Conservation (phyloP, 2,113 vertebrate genomes). For the Gambusia holbrooki region DNA sequence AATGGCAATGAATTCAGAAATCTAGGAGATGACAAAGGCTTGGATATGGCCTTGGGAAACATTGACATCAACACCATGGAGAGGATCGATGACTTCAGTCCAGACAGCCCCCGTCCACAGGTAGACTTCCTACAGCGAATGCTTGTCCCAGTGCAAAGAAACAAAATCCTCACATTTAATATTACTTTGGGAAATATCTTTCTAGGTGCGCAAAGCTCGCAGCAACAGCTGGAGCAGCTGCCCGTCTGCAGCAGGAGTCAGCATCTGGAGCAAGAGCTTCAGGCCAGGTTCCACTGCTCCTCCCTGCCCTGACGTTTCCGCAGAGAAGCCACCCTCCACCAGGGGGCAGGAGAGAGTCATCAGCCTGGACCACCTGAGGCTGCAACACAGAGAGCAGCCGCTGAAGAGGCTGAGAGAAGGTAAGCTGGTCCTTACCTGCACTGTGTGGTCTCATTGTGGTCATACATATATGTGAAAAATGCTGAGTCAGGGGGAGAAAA, state of each 20-base stretch:
- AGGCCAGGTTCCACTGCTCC: not conserved
- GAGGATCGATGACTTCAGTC: conserved; percentile 87
- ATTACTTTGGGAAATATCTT: conserved; percentile 2
- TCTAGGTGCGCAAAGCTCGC: conserved; percentile 75
- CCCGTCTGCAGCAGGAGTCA: conserved; percentile 5
- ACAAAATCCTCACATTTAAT: not conserved
- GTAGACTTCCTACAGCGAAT: conserved; percentile 22
- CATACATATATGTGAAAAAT: too few relatives aligned
- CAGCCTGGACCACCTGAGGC: conserved; percentile 73
- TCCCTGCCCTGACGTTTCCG: not conserved
- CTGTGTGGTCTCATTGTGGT: too few relatives aligned
- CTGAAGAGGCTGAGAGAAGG: conserved; percentile 87
- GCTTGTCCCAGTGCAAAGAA: not conserved
- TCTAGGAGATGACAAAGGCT: conserved; percentile 84
- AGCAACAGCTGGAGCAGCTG: conserved; percentile 82
- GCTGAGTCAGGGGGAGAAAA: too few relatives aligned
- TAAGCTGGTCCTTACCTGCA: conserved; percentile 39
- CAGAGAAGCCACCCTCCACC: conserved; percentile 75
- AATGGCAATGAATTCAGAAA: conserved; percentile 79
- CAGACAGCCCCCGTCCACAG: conserved; percentile 78
- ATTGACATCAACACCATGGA: conserved; percentile 88
- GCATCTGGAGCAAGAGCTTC: conserved; percentile 57
- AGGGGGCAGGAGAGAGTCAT: conserved; percentile 82
- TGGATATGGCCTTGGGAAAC: conserved; percentile 95
- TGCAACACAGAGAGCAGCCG: conserved; percentile 77